These are phyloP conservation scores for Tautogolabrus adspersus DNA, from an alignment of 2,113 vertebrate genomes.

Conservation along the genomic window DNA sequence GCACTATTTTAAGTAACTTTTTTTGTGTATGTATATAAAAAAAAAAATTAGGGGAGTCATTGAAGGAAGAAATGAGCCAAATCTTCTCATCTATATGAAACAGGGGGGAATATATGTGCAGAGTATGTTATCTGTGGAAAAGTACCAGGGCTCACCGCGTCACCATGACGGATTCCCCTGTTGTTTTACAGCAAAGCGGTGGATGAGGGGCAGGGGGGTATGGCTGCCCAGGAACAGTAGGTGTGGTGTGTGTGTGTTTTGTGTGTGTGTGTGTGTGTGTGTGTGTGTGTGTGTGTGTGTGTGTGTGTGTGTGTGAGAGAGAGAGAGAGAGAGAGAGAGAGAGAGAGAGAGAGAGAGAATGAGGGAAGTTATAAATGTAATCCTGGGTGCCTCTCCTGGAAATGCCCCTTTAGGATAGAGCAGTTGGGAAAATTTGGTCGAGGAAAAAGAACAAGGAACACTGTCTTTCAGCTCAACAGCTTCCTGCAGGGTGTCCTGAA, in stretches of 20 bases:
- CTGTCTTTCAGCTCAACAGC: neutral
- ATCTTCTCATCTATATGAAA: slow-evolving; percentile 27
- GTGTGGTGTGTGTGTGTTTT: slow-evolving; percentile 10
- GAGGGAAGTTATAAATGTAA: slow-evolving; percentile 31
- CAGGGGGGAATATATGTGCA: slow-evolving; percentile 44
- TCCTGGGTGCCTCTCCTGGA: slow-evolving; percentile 31
- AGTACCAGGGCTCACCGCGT: slow-evolving; percentile 62
- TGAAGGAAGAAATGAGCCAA: neutral
- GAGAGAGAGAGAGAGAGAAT: neutral
- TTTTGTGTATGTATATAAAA: neutral
- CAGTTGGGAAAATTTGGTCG: slow-evolving; percentile 40
- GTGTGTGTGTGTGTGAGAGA: neutral
- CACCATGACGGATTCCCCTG: slow-evolving; percentile 63
- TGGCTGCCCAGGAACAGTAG: slow-evolving; percentile 33
- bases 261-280: neutral
- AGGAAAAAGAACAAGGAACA: slow-evolving; percentile 11
- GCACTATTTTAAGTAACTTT: no score
- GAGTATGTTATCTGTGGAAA: slow-evolving; percentile 77
- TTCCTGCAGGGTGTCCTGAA: neutral
- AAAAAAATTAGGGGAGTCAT: neutral
- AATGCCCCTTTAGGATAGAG: slow-evolving; percentile 14
- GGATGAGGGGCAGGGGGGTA: slow-evolving; percentile 25
- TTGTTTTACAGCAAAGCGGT: slow-evolving; percentile 74
- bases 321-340: no score
- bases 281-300: neutral